Base-by-base conservation (phyloP, 2,797 vertebrate species). In the Crypturellus tataupa region DNA sequence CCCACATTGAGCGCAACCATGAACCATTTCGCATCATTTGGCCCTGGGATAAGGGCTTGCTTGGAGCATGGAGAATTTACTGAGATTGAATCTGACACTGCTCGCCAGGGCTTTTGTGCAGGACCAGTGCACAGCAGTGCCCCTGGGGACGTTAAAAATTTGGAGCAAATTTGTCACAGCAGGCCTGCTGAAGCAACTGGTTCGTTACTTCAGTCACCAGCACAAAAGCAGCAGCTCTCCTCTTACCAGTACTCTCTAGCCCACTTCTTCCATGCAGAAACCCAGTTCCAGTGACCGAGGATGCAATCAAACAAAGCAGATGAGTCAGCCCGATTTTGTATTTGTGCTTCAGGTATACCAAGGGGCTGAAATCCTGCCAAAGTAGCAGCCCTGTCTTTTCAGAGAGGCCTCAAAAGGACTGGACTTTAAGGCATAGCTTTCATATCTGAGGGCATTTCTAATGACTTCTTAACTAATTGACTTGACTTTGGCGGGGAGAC, bases 401-500 rank as follows among this genome's bases (percentile, higher is more conserved):
- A 84, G 62, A 67, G 73, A 93, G 55, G 69, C 94, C 6, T 1
- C 80, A 69, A 85, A 89, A 94, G 59, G 88, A 24, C 27, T 90
- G 90, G 67, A 95, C 90, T 96, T 94, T n/a, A 90, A 95, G 83
- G 69, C 78, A 75, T 12, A 73, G 87, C 88, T 96, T 96, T 97
- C 79, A 77, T 72, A 96, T 95, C 56, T 72, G 87, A 97, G 77
- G 87, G 75, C 72, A 95, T 97, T 97, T 94, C 93, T 97, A 97
- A 97, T 97, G 90, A 96, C 94, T 97, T 97, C 95, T 97, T 95
- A 96, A 92, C 95, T 96, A 97, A 97, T 97, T 97, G 95, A 96
- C 93, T 97, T 97, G 94, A 97, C 47, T 89, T 96, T 96, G 80
- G 87, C 83, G 13, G 80, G 60, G 87, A 96, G 89, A 91, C 86